Percentiles rank a stretch among this genome's conserved stretches.
Evolutionary conservation across 53 echinoderm and acorn worm genomes (phyloP).

Genomic region (Apostichopus leukothele): DNA sequence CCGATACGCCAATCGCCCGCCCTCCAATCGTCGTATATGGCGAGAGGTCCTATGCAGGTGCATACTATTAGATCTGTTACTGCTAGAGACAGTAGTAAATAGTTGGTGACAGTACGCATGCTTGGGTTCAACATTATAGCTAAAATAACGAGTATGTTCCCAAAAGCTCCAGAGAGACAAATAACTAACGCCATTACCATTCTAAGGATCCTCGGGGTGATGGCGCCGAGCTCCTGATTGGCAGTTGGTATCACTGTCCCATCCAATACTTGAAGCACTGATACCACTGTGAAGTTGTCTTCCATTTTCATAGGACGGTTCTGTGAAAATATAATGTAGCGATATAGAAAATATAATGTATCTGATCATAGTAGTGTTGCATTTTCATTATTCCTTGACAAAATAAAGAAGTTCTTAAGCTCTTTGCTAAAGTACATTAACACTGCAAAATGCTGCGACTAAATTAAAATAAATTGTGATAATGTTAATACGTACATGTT

Average conservation of each 20-base stretch:
- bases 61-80: background rate
- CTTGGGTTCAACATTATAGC: background rate
- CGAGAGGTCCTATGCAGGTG: background rate
- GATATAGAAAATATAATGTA: no score
- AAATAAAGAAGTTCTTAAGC: no score
- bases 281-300: background rate
- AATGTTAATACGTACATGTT: no score
- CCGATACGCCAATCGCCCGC: background rate
- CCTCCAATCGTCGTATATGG: background rate
- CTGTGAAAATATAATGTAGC: no score
- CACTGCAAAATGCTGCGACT: no score
- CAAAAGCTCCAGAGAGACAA: background rate
- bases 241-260: background rate
- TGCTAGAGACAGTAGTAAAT: background rate
- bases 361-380: background rate
- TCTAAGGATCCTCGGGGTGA: background rate
- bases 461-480: no score
- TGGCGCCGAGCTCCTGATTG: background rate
- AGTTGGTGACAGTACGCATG: background rate
- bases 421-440: no score
- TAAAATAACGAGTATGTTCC: background rate
- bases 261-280: background rate
- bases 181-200: background rate
- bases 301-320: background rate
- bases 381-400: background rate